Base-by-base conservation (phyloP, 2,797 vertebrate genomes). In the Melopsittacus undulatus region DNA sequence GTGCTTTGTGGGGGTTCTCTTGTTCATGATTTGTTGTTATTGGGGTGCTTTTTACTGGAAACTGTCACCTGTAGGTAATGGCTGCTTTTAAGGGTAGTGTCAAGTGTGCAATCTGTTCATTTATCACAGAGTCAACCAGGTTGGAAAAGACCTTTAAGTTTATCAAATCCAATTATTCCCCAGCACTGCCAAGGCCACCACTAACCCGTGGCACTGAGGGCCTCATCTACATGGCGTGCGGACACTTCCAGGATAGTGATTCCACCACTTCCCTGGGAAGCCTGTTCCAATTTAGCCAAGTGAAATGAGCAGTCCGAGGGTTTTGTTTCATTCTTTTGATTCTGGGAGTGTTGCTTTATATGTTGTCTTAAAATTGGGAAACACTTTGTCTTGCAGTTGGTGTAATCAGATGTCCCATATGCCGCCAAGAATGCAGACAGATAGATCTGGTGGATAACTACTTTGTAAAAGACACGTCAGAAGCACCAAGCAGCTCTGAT, bases 361-460 rank as follows among this genome's bases (percentile, higher is more conserved):
- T 2, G 2, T 51, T 34, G 59, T 26, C 51, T 72, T 34, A 64
- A 86, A 78, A 75, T 40, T 13, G 54, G 36, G 42, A 66, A 63
- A 48, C 36, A 8, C 34, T 9, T 74, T 95, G 22, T 92, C 21
- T 96, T 97, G 77, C 92, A 99, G 99, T 99, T 94, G 99, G 99
- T 75, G 99, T 99, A 19, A 99, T 99, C 98, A 98, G 99, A 20
- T 99, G 99, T 92, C 97, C 98, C 0, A 98, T 99, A 93, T 99
- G 99, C 95, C 98, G 98, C 97, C 99, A 99, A 87, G 99, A 99
- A 97, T 99, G 99, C 98, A 99, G 99, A 70, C 99, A 99, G 97
- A 99, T 98, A 51, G 99, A 99, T 95, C 98, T 99, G 89, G 98
- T 99, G 95, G 99, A 99, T 97, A 99, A 99, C 97, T 99, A 99